Conservation (phyloP, 2,113 vertebrate genomes). For the Panthera leo region DNA sequence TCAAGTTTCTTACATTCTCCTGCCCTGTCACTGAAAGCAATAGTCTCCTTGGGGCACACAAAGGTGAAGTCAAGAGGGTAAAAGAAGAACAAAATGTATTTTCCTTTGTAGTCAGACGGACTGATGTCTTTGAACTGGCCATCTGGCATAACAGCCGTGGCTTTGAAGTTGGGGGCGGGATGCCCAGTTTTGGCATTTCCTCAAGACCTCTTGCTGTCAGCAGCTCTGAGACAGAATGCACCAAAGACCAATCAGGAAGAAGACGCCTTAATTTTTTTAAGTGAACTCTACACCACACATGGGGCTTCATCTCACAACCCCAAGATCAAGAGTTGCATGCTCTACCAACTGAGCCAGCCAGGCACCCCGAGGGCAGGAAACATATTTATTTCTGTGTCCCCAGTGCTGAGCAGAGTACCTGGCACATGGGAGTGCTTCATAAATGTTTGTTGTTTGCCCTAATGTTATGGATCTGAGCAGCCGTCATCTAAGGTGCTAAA, state of each 20-base stretch:
- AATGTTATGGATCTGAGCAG: background rate
- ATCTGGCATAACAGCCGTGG: background rate
- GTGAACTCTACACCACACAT: background rate
- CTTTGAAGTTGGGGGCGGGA: background rate
- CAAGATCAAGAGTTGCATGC: background rate
- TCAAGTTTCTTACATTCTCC: background rate
- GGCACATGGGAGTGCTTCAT: background rate
- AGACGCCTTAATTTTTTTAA: background rate
- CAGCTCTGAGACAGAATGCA: background rate
- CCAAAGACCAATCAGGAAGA: background rate
- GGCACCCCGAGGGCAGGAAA: background rate
- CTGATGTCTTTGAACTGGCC: background rate
- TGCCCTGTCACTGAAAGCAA: background rate
- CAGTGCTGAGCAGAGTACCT: background rate
- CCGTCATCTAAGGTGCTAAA: background rate
- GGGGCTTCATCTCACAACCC: background rate
- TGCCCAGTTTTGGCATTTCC: background rate
- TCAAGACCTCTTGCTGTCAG: background rate
- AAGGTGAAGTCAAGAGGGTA: background rate
- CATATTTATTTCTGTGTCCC: slow-evolving; percentile 17
- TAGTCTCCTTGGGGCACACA: background rate
- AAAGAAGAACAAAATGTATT: background rate
- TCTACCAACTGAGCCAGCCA: background rate
- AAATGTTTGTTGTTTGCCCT: background rate
- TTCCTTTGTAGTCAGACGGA: background rate